Base-by-base conservation (phyloP, 1,140 invertebrate genomes). In the Drosophila funebris region DNA sequence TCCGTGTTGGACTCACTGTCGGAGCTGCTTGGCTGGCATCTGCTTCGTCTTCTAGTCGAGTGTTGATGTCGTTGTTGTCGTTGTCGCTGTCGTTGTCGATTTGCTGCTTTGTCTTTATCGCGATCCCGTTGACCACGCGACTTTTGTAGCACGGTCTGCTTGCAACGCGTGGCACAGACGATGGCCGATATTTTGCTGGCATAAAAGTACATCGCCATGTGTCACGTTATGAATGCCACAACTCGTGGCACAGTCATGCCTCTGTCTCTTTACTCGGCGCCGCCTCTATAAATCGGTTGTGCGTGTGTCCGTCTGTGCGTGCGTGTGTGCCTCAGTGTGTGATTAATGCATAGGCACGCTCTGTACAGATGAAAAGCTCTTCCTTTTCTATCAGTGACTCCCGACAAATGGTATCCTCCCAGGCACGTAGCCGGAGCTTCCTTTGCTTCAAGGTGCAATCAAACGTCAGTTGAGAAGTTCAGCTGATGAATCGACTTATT, bases 51-150 rank as follows among this genome's bases (percentile, higher is more conserved):
- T 56, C 74, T 81, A 50, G 31, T 39, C 0, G 39, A 29, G 11
- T 64, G 27, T 4, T 33, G 56, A 7, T 61, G 68, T 13, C 78
- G 70, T 41, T 74, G 37, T 39, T 70, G 52, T 14, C 41, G 48
- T 8, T 52, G 27, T 2, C 36, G 60, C 4, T 52, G 66, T 22
- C 77, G 72, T 46, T 76, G 41, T 33, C 69, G 54, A 52, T 52
- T 31, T 52, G 18, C 50, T 57, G 5, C 63, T 44, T 73, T 67
- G 13, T 74, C 68, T 83, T 91, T 90, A 75, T 92, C 92, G 69
- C 70, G 90, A 93, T 93, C 92, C 80, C 93, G 91, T 92, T 93
- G 93, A 90, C 83, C 90, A 76, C 89, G 90, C 56, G 90, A 90
- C 69, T 91, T 90, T 61, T 91, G 89, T 63, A 90, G 57, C 63